A percentile compares a stretch with the other conserved stretches of the same genome.
Conservation (phyloP, 2,113 vertebrate species). For the Nasalis larvatus region DNA sequence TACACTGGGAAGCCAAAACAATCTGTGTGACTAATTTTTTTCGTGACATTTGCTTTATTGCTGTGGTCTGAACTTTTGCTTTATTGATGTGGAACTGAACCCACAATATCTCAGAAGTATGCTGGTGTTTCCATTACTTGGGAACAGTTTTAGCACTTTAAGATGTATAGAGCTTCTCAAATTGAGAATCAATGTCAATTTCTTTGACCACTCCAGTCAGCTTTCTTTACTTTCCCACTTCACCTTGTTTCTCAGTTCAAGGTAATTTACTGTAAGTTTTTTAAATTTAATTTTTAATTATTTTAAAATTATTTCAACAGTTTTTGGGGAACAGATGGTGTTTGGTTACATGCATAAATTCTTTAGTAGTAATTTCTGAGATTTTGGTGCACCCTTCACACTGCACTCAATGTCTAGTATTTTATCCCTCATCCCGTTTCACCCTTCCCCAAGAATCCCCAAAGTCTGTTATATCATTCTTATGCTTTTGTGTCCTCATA, state of each 20-base stretch:
- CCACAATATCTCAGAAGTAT: neutral
- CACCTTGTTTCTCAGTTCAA: neutral
- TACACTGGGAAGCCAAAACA: neutral
- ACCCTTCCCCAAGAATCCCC: too few relatives aligned
- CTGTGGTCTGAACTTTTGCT: neutral
- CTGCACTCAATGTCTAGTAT: too few relatives aligned
- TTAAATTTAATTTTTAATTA: neutral
- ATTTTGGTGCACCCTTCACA: too few relatives aligned
- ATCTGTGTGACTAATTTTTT: neutral
- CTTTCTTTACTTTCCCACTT: neutral
- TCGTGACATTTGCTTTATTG: neutral
- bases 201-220: neutral
- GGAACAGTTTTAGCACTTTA: neutral
- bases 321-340: too few relatives aligned
- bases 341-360: too few relatives aligned
- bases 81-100: neutral
- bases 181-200: neutral
- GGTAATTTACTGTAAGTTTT: neutral
- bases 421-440: too few relatives aligned
- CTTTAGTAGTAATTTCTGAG: too few relatives aligned
- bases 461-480: too few relatives aligned
- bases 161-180: neutral
- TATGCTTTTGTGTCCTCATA: too few relatives aligned
- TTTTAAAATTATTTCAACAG: too few relatives aligned
- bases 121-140: neutral